Base-by-base conservation (phyloP, 2,797 vertebrate species). In the Loris lydekkerianus region DNA sequence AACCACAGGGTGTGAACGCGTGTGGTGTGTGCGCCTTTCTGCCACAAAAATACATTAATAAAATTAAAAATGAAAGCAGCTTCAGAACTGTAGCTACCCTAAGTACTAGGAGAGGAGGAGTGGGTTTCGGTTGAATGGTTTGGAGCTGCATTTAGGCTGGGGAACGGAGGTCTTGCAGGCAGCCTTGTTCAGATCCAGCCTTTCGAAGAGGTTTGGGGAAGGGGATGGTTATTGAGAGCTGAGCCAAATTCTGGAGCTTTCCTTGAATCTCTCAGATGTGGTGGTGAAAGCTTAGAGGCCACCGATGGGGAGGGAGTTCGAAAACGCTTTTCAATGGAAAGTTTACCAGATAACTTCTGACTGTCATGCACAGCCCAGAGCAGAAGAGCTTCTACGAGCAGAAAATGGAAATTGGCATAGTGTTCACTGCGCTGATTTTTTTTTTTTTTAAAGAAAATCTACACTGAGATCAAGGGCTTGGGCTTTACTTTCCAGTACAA, bases 401-500 rank as follows among this genome's bases (percentile, higher is more conserved):
- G 75, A 97, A 95, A 97, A 96, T 98, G 97, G 94, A 98, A 98
- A 97, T 96, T 98, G 98, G 98, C 98, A 98, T 89, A 89, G 94
- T 95, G 94, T 97, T 94, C 81, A 40, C 91, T 95, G 89, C 97
- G 91, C 90, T 27, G 10, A 89, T 78, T 93, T 97, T 98, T 98
- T 96, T 92, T 69, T 76, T 73, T 98, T 97, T 92, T 49, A 92
- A 97, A 88, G 46, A 95, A 96, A 98, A 98, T 98, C 97, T 98
- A 97, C 97, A 96, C 97, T 96, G 97, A 98, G 98, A 99, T 98
- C 98, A 98, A 99, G 98, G 97, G 98, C 97, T 98, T 97, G 97
- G 96, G 96, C 98, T 98, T 98, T 97, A 98, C 98, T 98, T 98
- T 98, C 98, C 98, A 98, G 98, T 97, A 98, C 97, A 98, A 98